Base-by-base conservation (phyloP, 2,797 vertebrate genomes). In the Gambelia wislizenii region DNA sequence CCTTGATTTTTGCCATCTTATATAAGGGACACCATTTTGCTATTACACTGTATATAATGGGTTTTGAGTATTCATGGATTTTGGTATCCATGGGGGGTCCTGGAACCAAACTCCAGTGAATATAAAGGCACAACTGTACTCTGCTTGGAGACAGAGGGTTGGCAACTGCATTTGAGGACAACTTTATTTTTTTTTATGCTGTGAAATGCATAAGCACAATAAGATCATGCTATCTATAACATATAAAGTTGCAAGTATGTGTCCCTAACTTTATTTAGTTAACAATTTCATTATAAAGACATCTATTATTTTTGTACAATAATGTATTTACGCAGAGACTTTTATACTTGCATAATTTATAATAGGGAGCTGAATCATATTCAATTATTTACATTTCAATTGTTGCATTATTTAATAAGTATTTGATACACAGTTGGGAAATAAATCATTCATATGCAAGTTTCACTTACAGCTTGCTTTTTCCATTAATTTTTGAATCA, bases 311-410 rank as follows among this genome's bases (percentile, higher is more conserved):
- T 78, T 49, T 67, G 18, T 76, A 76, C 56, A 76, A 49, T 83
- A 76, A 82, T 89, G 42, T 89, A 64, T 64, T 89, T 76, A 64
- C 76, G 44, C 56, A 39, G 36, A 39, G 27, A 25, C 44, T 74
- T 89, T 61, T 88, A 49, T 33, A 64, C 61, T 61, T 81, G 47
- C 69, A 86, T 89, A 89, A 89, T 85, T 81, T 75, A 86, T 89
- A 64, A 49, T 20, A 85, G 18, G 84, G 44, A 52, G 52, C 54
- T 76, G 80, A 83, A 89, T 89, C 81, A 85, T 89, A 81, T 82
- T 89, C 70, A 81, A 81, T 89, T 89, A 89, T 89, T 89, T 89
- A 89, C 56, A 81, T 75, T 81, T 86, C 77, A 75, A 39, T 80
- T 80, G 52, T 89, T 89, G 10, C 49, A 75, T 85, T 89, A 89